Percentiles rank a stretch among this genome's conserved stretches.
phyloP scores from a whole-genome alignment of 2,113 vertebrate species.

The Acrocephalus arundinaceus region DNA sequence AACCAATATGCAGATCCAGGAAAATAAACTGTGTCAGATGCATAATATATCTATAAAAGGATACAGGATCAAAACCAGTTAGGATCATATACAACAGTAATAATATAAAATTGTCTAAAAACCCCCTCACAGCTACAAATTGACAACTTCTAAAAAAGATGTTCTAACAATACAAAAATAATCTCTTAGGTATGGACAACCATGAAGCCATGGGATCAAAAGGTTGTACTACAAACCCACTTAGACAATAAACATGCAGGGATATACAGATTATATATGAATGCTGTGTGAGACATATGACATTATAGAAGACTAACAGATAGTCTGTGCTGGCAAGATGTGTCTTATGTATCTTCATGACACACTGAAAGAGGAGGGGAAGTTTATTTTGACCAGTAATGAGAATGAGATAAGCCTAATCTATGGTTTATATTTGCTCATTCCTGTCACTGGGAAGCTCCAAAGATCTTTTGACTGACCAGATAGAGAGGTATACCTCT shows the following conservation, averaged over 20 bases:
- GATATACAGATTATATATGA: not conserved
- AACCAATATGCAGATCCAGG: not conserved
- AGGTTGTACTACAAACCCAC: not conserved
- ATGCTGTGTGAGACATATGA: not conserved
- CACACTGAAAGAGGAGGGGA: not conserved
- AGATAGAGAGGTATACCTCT: not conserved
- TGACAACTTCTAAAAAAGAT: not conserved
- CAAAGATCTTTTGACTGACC: not conserved
- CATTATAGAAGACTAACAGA: not conserved
- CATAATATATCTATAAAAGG: not conserved
- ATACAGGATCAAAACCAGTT: not conserved
- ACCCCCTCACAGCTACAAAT: not conserved
- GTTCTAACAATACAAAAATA: not conserved
- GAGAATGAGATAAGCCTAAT: not conserved
- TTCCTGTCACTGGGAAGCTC: not conserved
- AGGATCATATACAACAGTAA: not conserved
- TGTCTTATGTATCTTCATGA: not conserved
- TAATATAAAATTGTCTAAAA: not conserved
- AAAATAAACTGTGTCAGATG: not conserved
- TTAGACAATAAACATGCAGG: not conserved
- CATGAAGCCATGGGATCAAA: not conserved
- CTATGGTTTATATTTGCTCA: not conserved
- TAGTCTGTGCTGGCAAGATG: not conserved
- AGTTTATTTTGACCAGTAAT: not conserved
- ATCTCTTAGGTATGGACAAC: not conserved